Conservation (phyloP, 2,797 vertebrate genomes). For the Tiaroga cobitis region DNA sequence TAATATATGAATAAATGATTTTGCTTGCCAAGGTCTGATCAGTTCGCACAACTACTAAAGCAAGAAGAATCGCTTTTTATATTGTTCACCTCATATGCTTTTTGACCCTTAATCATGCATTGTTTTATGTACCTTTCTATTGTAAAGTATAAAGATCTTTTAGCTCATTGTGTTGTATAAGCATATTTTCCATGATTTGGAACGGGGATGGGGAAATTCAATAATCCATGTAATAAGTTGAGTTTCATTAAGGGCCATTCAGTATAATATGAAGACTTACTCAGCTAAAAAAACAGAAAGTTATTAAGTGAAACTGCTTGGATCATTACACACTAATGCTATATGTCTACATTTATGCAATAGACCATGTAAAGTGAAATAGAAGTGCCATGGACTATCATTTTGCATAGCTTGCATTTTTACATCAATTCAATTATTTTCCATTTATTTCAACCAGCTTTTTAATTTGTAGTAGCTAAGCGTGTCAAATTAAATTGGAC, state of each 20-base stretch:
- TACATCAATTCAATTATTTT: slow-evolving; percentile 22
- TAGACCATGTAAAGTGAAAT: background rate
- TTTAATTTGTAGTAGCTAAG: slow-evolving; percentile 1
- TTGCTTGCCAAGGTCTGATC: background rate
- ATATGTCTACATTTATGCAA: background rate
- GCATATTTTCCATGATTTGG: background rate
- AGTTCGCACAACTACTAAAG: background rate
- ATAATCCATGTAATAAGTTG: background rate
- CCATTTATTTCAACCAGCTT: background rate
- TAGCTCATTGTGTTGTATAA: background rate
- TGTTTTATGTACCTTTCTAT: background rate
- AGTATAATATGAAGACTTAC: slow-evolving; percentile 7
- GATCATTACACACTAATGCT: slow-evolving; percentile 20
- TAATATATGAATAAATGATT: background rate
- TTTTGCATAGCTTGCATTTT: slow-evolving; percentile 30
- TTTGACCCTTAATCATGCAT: background rate
- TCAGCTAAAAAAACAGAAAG: background rate
- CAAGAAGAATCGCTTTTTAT: background rate
- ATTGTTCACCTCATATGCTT: background rate
- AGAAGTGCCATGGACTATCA: background rate
- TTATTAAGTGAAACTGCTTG: background rate
- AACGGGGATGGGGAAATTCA: background rate
- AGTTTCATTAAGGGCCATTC: background rate
- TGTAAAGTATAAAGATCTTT: background rate
- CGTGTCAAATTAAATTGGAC: background rate